phyloP scores from a whole-genome alignment of 2,888 invertebrate genomes.

The Colostygia pectinataria region DNA sequence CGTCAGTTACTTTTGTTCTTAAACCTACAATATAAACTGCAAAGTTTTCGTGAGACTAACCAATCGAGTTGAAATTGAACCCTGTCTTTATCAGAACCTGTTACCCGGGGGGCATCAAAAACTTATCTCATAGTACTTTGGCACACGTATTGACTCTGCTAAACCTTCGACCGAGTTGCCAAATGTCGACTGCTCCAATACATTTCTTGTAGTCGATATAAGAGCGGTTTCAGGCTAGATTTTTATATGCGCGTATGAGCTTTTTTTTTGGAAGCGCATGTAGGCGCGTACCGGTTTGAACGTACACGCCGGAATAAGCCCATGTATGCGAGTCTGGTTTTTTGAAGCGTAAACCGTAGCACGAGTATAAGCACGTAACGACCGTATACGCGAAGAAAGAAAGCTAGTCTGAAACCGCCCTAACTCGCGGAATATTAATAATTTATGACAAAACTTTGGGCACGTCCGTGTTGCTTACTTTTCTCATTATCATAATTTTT shows the following conservation, averaged over 20 bases:
- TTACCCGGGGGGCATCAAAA: conserved; percentile 10
- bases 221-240: no score
- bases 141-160: conserved; percentile 18
- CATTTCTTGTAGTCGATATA: conserved; percentile 28
- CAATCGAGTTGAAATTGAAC: conserved; percentile 7
- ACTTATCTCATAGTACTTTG: conserved; percentile 11
- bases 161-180: conserved; percentile 13
- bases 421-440: conserved; percentile 49
- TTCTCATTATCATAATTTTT: conserved; percentile 64
- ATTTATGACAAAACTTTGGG: conserved; percentile 58
- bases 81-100: conserved; percentile 16
- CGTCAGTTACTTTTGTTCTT: no score
- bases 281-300: no score
- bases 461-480: conserved; percentile 57
- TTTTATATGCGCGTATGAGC: no score
- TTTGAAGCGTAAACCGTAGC: no score
- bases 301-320: no score
- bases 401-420: no score
- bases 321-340: no score
- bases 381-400: no score
- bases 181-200: conserved; percentile 18
- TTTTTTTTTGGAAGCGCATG: no score
- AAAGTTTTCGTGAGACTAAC: conserved; percentile 2
- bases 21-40: no score
- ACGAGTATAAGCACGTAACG: no score